These are phyloP conservation scores for Enoplosus armatus DNA, from an alignment of 2,797 vertebrate species.

Conservation along the genomic window DNA sequence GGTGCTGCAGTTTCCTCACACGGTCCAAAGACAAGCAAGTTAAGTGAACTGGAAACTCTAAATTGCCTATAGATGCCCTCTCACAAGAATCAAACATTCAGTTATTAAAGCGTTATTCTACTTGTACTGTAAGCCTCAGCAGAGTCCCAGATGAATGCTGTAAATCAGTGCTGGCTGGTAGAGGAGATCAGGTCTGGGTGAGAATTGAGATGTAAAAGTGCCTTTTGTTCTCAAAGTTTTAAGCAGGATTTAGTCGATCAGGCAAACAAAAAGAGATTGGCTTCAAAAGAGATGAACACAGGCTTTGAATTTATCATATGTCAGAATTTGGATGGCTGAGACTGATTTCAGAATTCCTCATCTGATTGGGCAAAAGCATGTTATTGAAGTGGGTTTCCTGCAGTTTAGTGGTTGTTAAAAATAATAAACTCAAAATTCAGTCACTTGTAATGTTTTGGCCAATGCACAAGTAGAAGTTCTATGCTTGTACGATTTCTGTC, in stretches of 20 bases:
- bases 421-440: not conserved
- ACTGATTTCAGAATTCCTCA: not conserved
- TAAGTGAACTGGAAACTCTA: conserved; percentile 19
- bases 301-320: not conserved
- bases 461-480: not conserved
- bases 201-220: conserved; percentile 18
- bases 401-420: not conserved
- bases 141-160: not conserved
- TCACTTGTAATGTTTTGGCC: not conserved
- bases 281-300: conserved; percentile 15
- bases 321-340: not conserved
- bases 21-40: not conserved
- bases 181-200: conserved; percentile 31
- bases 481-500: not conserved
- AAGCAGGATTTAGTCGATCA: not conserved
- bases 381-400: not conserved
- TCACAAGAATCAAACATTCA: conserved; percentile 6
- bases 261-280: not conserved
- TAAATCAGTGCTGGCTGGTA: conserved; percentile 29
- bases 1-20: not conserved
- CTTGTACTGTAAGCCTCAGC: not conserved
- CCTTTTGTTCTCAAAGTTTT: conserved; percentile 18
- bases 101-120: conserved; percentile 12
- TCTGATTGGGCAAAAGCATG: not conserved
- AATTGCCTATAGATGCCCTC: not conserved